Base-by-base conservation (phyloP, 1,140 invertebrate genomes). In the Pteromalus puparum region DNA sequence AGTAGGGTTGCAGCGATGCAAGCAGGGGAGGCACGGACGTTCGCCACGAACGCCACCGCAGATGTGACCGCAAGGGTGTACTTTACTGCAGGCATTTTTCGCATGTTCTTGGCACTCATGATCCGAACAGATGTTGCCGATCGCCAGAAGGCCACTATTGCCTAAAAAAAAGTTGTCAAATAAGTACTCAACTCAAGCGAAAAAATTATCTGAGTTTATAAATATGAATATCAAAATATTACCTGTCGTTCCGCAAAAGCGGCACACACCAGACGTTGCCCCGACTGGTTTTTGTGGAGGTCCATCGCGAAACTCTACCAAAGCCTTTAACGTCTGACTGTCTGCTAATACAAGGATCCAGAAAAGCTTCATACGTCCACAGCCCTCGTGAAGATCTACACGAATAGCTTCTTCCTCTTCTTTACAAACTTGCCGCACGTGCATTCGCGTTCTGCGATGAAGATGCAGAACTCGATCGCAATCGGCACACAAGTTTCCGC, bases 401-500 rank as follows among this genome's bases (percentile, higher is more conserved):
- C 98, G 95, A 72, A 98, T 97, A 0, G 98, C 97, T 90, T 98
- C 97, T 90, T 99, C 97, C 90, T 99, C 98, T 89, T 99, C 98
- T 92, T 99, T 99, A 91, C 98, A 99, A 1, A 97, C 97, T 94
- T 98, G 98, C 91, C 98, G 93, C 73, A 97, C 95, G 92, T 99
- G 98, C 73, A 95, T 94, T 73, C 97, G 94, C n/a, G 97, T 98
- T 88, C 95, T 95, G 46, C 97, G 94, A 89, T 98, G 97, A 38
- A 99, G 94, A 93, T 99, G 99, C 7, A 99, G 93, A 89, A 98
- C 97, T 34, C 98, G 94, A 92, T 99, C 98, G 92, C 99, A 99
- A 89, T 99, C 99, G 1, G 97, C 96, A 92, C 99, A 99, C 18
- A 99, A 93, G 87, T 98, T 97, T 5, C 97, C 98, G 91, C 99